Base-by-base conservation (phyloP, 2,888 invertebrate genomes). In the Rotaria magnacalcarata region DNA sequence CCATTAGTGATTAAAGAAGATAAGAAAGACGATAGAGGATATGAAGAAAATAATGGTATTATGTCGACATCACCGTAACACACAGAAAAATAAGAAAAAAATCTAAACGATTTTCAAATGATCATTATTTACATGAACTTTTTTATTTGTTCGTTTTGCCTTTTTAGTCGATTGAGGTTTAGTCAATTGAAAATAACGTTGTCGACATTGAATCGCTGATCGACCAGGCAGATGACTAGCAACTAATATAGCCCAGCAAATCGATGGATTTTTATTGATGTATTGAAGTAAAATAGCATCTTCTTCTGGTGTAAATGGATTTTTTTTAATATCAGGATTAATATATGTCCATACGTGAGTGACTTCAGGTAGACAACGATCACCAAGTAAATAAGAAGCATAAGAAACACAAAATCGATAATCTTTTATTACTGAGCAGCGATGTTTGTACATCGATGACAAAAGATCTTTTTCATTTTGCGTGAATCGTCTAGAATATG, bases 181-280 rank as follows among this genome's bases (percentile, higher is more conserved):
- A 34, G 19, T 67, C 7, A 67, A 34, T 34, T 67, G 67, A 34
- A 19, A 16, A 67, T 67, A 67, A 34, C 67, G 27, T 67, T 67
- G 67, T 34, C 67, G 67, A 67, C 67, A 67, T 34, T 67, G 67
- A 19, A 67, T 34, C 34, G 67, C 34, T 67, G 67, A 67, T 67
- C 67, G 67, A 67, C 6, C 3, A 19, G 67, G 27, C 34, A 67
- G 19, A 34, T 67, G 67, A 6, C 3, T 41, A 67, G 19, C 19
- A 19, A 34, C 67, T 67, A 67, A 16, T 27, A 34, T 67, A 34
- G 67, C 2, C 67, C 67, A 67, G 34, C 34, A 67, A 19, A 41
- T 7, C 16, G 67, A 14, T 19, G 16, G 0, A 4, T 6, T 67
- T 34, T 67, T 16, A 67, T 19, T 67, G 14, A 34, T 4, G 16